A percentile compares a stretch with the other conserved stretches of the same genome.
phyloP scores from a whole-genome alignment of 2,888 invertebrate species.

The Ormyrus nitidulus region DNA sequence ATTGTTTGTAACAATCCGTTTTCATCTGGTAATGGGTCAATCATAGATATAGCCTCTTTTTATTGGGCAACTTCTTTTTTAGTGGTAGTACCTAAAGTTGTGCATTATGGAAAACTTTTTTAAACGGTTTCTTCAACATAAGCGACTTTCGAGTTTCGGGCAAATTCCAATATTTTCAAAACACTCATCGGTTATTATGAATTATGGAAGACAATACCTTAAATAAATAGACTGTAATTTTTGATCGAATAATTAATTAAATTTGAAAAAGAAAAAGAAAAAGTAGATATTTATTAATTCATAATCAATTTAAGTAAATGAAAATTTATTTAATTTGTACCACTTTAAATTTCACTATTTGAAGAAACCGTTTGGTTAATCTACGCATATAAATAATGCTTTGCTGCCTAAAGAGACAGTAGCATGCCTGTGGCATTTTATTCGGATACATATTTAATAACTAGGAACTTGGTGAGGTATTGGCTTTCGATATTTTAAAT shows the following conservation, averaged over 20 bases:
- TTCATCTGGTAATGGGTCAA: constrained; percentile 36
- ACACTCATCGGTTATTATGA: no score
- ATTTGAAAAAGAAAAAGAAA: no score
- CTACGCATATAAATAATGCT: constrained; percentile 48
- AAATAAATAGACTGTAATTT: no score
- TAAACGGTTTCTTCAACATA: constrained; percentile 51
- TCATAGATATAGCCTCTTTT: constrained; percentile 49
- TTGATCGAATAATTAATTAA: no score
- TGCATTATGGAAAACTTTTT: constrained; percentile 53
- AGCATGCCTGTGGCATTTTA: constrained; percentile 44
- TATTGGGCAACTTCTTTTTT: constrained; percentile 40
- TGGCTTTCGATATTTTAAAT: constrained; percentile 53
- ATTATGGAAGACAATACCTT: no score
- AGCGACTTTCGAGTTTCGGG: background rate
- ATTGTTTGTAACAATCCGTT: constrained; percentile 36
- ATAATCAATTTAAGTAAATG: no score
- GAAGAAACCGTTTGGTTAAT: constrained; percentile 54
- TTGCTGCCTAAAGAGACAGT: constrained; percentile 26
- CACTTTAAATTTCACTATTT: constrained; percentile 22
- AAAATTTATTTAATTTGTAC: no score
- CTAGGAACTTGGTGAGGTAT: constrained; percentile 71
- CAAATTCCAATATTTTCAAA: no score
- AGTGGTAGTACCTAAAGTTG: constrained; percentile 35
- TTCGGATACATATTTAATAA: constrained; percentile 60
- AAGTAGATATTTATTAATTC: no score